Conservation (phyloP, 2,888 invertebrate genomes). For the Drosophila putrida region DNA sequence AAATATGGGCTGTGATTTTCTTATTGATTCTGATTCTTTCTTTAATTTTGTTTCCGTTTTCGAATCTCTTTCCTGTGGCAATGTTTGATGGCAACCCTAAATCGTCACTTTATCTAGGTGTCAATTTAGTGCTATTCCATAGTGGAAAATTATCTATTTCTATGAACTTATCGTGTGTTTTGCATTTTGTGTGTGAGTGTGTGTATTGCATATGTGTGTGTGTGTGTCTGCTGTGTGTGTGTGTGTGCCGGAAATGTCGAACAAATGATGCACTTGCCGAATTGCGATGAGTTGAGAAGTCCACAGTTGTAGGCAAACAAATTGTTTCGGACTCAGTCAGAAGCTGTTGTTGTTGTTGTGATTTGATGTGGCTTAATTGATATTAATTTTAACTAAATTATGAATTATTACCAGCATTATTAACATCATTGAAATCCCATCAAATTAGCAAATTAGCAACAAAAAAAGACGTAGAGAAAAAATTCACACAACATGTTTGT, state of each 20-base stretch:
- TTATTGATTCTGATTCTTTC: too few relatives aligned
- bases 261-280: conserved; percentile 53
- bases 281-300: conserved; percentile 22
- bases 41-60: too few relatives aligned
- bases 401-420: conserved; percentile 46
- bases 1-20: too few relatives aligned
- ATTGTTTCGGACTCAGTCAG: neutral
- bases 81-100: neutral
- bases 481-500: conserved; percentile 3
- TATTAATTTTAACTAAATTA: conserved; percentile 59
- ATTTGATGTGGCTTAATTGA: conserved; percentile 35
- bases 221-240: conserved; percentile 9
- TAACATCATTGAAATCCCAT: conserved; percentile 16
- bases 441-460: conserved; percentile 15
- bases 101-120: conserved; percentile 2
- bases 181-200: conserved; percentile 10
- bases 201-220: conserved; percentile 11
- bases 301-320: conserved; percentile 2
- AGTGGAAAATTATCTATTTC: conserved; percentile 28
- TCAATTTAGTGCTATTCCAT: conserved; percentile 17
- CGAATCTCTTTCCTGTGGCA: too few relatives aligned
- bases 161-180: conserved; percentile 13
- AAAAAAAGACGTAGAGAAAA: neutral
- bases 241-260: conserved; percentile 56
- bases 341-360: conserved; percentile 3